Base-by-base conservation (phyloP, 1,140 invertebrate species). In the Apis cerana region DNA sequence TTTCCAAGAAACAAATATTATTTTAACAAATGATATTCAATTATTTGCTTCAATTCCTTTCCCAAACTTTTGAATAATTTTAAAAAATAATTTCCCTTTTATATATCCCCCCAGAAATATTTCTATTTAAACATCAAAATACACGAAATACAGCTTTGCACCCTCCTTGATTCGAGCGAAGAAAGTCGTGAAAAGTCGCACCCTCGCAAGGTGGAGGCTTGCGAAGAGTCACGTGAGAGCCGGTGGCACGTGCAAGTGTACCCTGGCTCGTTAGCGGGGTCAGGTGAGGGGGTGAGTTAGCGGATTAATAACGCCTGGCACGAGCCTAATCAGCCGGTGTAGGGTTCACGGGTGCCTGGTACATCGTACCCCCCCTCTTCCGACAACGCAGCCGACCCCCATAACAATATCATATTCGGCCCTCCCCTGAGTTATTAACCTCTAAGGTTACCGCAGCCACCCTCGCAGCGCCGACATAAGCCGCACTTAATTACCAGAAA, bases 291-390 rank as follows among this genome's bases (percentile, higher is more conserved):
- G 78, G 69, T 87, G 89, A 91, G 90, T 92, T 91, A 89, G 90
- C 90, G 91, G 92, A 93, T 93, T 94, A 93, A 93, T 93, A 94
- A 93, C 91, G 92, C 92, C 90, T 93, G 92, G 89, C 90, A 91
- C 91, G 90, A 90, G 91, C 86, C 91, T 93, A 93, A 93, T 93
- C 90, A 92, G 90, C 85, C 83, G 91, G 92, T 93, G 91, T 93
- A 89, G 91, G 89, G 90, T 94, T 93, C 91, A 88, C 86, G 89
- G 88, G 90, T 88, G 89, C 85, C 77, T 89, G 84, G 87, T 79
- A 88, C 85, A 72, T 83, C 54, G 61, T 69, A 50, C 84, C 67
- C 79, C 87, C 83, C 78, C 83, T 61, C 74, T 83, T 62, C 86
- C 54, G 15, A 33, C 87, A 83, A 85, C 89, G 86, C 72, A 88